Conservation (phyloP, 2,888 invertebrate species). For the Agrotis ipsilon region DNA sequence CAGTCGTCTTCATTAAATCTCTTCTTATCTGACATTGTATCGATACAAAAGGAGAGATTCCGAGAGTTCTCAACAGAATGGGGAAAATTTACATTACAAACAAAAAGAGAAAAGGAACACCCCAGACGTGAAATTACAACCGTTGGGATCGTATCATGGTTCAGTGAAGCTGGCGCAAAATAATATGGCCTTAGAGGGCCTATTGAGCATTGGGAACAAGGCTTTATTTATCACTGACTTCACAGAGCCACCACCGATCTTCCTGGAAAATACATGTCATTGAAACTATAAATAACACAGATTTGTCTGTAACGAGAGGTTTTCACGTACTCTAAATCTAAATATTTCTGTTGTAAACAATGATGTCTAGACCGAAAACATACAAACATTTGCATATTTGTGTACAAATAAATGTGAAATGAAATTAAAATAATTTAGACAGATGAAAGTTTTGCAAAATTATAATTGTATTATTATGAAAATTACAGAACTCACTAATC, state of each 20-base stretch:
- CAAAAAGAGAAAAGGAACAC: slow-evolving; percentile 78
- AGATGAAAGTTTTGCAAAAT: too few species aligned
- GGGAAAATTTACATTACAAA: slow-evolving; percentile 85
- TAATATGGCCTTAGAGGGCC: slow-evolving; percentile 73
- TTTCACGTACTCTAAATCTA: slow-evolving; percentile 1
- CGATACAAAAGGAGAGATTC: slow-evolving; percentile 80
- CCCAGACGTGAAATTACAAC: slow-evolving; percentile 81
- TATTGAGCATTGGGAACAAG: slow-evolving; percentile 67
- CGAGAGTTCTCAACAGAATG: slow-evolving; percentile 76
- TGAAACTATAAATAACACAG: slow-evolving; percentile 49
- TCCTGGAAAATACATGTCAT: slow-evolving; percentile 60
- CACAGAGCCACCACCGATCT: slow-evolving; percentile 66
- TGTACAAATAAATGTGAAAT: not conserved
- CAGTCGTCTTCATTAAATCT: slow-evolving; percentile 81
- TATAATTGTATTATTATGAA: too few species aligned
- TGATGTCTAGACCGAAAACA: slow-evolving; percentile 22
- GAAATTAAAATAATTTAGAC: not conserved
- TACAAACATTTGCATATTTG: slow-evolving; percentile 26
- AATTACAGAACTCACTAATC: too few species aligned
- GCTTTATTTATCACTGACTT: slow-evolving; percentile 76
- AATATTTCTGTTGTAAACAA: slow-evolving; percentile 17
- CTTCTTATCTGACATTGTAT: slow-evolving; percentile 79
- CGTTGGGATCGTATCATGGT: slow-evolving; percentile 72
- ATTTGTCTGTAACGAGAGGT: slow-evolving; percentile 15
- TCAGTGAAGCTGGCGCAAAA: slow-evolving; percentile 69